phyloP scores from a whole-genome alignment of 2,888 invertebrate genomes.

The Pterobdella sp. region DNA sequence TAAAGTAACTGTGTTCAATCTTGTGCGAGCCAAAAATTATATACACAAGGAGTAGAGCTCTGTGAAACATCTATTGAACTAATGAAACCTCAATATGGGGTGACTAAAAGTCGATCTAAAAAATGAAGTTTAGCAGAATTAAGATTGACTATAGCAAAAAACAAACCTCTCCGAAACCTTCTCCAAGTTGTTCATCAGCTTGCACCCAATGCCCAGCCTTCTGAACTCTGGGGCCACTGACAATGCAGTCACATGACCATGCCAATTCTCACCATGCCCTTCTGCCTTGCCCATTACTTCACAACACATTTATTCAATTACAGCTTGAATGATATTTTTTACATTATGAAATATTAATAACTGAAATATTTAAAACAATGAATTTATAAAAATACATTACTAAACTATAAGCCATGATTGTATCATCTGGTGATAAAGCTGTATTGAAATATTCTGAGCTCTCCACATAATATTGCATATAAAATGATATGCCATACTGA shows the following conservation, averaged over 20 bases:
- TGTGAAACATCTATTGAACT: no score
- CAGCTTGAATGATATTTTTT: background rate
- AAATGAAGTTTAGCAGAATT: no score
- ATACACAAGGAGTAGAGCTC: no score
- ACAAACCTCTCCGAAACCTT: constrained; percentile 78
- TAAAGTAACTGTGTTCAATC: no score
- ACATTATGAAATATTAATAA: background rate
- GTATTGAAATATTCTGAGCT: constrained; percentile 99
- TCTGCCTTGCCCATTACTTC: constrained; percentile 99
- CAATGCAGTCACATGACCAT: constrained; percentile 96
- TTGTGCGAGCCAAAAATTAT: no score
- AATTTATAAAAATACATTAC: no score
- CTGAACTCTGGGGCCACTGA: constrained; percentile 91
- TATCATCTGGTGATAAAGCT: constrained; percentile 86
- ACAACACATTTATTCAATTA: background rate
- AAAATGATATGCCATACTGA: constrained; percentile 62
- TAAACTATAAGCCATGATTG: constrained; percentile 99
- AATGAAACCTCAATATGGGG: no score
- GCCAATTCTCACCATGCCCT: constrained; percentile 90
- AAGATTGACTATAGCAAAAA: background rate
- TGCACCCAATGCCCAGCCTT: constrained; percentile 80
- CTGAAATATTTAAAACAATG: constrained; percentile 49
- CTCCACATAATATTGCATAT: constrained; percentile 91
- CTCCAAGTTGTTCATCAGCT: constrained; percentile 86
- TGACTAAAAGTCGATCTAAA: no score